Evolutionary conservation across 2,888 invertebrate species (phyloP).

Genomic region (Andricus curvator): DNA sequence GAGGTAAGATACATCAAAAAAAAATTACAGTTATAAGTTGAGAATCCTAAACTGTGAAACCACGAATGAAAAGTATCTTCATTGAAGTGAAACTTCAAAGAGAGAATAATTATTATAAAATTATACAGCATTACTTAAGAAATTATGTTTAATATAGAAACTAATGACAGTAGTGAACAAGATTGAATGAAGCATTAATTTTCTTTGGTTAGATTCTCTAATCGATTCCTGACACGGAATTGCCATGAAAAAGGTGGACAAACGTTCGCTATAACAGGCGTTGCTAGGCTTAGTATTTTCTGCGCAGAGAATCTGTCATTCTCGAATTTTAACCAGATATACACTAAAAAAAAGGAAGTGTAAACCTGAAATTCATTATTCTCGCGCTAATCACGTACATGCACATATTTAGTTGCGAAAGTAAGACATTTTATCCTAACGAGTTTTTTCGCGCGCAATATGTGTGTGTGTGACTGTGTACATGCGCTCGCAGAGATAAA

Average conservation of each 20-base stretch:
- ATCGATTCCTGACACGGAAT: conserved; percentile 30
- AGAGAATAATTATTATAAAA: conserved; percentile 35
- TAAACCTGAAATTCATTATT: conserved; percentile 37
- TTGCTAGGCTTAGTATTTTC: conserved; percentile 39
- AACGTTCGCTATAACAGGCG: conserved; percentile 35
- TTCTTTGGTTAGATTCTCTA: conserved; percentile 37
- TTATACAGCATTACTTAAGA: conserved; percentile 26
- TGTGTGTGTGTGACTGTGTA: conserved; percentile 24
- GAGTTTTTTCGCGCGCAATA: conserved; percentile 37
- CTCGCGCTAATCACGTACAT: conserved; percentile 35
- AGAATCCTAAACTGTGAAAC: conserved; percentile 23
- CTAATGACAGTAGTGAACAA: conserved; percentile 37
- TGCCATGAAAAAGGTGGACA: conserved; percentile 40
- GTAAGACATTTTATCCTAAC: conserved; percentile 38
- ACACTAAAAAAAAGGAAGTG: conserved; percentile 39
- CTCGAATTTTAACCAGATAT: conserved; percentile 33
- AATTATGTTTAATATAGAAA: conserved; percentile 27
- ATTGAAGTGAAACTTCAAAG: conserved; percentile 22
- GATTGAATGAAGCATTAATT: conserved; percentile 32
- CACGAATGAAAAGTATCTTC: conserved; percentile 19
- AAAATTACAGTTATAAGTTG: conserved; percentile 3
- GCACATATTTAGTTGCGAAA: conserved; percentile 37
- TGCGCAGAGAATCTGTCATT: conserved; percentile 35
- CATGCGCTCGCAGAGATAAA: conserved; percentile 37
- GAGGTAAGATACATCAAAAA: conserved; percentile 28